Percentiles rank a stretch among this genome's conserved stretches.
Conservation (phyloP, 30 jellyfish, hydroid and myxozoan species). For the Pelagia noctiluca region DNA sequence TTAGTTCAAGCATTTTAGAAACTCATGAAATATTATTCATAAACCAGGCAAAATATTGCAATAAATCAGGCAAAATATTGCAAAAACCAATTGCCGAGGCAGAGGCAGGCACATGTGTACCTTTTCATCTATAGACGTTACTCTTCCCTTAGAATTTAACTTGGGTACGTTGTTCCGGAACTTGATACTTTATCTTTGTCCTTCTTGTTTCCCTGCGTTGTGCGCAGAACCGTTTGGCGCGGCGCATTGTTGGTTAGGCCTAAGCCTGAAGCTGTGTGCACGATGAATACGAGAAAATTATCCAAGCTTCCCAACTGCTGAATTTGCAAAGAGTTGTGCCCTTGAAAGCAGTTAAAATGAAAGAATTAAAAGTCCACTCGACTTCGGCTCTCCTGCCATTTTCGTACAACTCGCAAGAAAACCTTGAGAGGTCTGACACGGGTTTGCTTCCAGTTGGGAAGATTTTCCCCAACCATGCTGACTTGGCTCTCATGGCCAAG, state of each 20-base stretch:
- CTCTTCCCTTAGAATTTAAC: too few relatives aligned
- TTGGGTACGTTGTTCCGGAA: too few relatives aligned
- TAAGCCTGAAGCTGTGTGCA: too few relatives aligned
- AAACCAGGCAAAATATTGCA: too few relatives aligned
- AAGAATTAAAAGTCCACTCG: constrained; percentile 73
- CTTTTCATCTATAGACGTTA: too few relatives aligned
- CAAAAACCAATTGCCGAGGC: too few relatives aligned
- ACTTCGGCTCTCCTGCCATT: constrained; percentile 74
- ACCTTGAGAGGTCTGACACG: constrained; percentile 80
- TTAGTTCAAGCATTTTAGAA: too few relatives aligned
- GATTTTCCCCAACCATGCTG: constrained; percentile 58
- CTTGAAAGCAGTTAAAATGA: constrained; percentile 36
- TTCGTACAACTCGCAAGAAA: constrained; percentile 83
- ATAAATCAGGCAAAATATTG: too few relatives aligned
- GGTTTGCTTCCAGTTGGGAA: constrained; percentile 52
- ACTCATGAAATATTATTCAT: too few relatives aligned
- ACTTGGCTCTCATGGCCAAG: constrained; percentile 73
- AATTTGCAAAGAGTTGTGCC: too few relatives aligned
- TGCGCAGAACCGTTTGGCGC: constrained; percentile 4
- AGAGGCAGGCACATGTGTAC: too few relatives aligned
- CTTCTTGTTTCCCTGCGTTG: background rate
- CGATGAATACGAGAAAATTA: background rate
- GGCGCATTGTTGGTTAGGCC: background rate
- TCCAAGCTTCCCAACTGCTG: background rate
- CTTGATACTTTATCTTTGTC: too few relatives aligned